Percentiles rank a stretch among this genome's conserved stretches.
These are phyloP conservation scores for Paraescarpia echinospica DNA, from an alignment of 1,140 invertebrate genomes.

Conservation along the genomic window DNA sequence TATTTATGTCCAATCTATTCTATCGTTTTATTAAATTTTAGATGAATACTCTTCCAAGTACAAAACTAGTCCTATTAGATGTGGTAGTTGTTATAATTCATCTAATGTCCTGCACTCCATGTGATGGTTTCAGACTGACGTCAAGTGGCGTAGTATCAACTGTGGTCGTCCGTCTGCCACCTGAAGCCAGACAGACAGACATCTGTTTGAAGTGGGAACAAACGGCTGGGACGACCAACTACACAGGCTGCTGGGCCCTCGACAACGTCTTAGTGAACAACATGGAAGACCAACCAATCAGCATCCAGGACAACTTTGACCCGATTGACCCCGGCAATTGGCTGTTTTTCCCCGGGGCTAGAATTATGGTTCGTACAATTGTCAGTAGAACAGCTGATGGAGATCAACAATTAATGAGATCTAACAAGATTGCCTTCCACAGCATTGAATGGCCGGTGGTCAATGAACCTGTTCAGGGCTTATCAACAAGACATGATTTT, in stretches of 20 bases:
- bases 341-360: constrained; percentile 58
- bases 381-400: constrained; percentile 5
- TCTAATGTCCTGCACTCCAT: neutral
- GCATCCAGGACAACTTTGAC: constrained; percentile 55
- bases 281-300: constrained; percentile 44
- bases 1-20: too few species aligned
- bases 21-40: too few species aligned
- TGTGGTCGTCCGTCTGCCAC: constrained; percentile 36
- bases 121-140: neutral
- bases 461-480: neutral
- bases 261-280: constrained; percentile 57
- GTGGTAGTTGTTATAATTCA: neutral
- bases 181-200: constrained; percentile 40
- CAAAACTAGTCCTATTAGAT: neutral
- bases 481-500: neutral
- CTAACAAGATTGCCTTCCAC: neutral
- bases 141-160: neutral
- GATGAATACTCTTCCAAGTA: neutral
- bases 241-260: constrained; percentile 54
- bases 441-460: neutral
- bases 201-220: constrained; percentile 54
- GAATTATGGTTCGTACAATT: constrained; percentile 42
- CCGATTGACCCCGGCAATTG: constrained; percentile 56
- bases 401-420: neutral
- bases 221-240: constrained; percentile 16